Conservation (phyloP, 2,888 invertebrate species). For the Pomacea canaliculata region DNA sequence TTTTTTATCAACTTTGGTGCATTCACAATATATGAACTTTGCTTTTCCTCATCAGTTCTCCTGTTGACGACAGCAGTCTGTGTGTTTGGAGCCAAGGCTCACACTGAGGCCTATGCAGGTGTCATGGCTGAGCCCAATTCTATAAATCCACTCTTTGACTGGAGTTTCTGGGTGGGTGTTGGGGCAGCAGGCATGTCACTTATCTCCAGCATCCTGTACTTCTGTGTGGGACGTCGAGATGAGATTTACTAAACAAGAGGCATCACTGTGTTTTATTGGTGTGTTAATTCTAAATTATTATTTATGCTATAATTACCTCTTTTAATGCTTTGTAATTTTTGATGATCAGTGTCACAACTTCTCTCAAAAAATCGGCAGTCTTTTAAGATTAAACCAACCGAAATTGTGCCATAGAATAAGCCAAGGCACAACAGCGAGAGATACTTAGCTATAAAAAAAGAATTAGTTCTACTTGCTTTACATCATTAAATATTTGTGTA, state of each 20-base stretch:
- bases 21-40: not conserved
- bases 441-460: too few species aligned
- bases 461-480: too few species aligned
- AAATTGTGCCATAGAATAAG: too few species aligned
- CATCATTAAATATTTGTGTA: too few species aligned
- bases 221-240: conserved; percentile 54
- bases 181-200: conserved; percentile 54
- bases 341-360: not conserved
- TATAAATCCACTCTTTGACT: conserved; percentile 45
- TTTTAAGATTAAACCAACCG: not conserved
- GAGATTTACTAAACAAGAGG: conserved; percentile 23
- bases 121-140: conserved; percentile 37
- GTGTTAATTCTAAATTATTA: not conserved
- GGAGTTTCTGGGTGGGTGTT: conserved; percentile 62
- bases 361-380: not conserved
- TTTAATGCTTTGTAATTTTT: not conserved
- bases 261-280: too few species aligned
- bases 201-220: conserved; percentile 55
- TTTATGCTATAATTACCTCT: not conserved
- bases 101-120: conserved; percentile 45
- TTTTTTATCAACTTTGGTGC: too few species aligned
- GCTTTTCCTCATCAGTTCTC: conserved; percentile 47
- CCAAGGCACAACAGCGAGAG: too few species aligned
- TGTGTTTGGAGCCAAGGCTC: conserved; percentile 58
- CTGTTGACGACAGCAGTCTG: conserved; percentile 55